phyloP scores from a whole-genome alignment of 1,140 invertebrate species.

The Anoplolepis gracilipes region DNA sequence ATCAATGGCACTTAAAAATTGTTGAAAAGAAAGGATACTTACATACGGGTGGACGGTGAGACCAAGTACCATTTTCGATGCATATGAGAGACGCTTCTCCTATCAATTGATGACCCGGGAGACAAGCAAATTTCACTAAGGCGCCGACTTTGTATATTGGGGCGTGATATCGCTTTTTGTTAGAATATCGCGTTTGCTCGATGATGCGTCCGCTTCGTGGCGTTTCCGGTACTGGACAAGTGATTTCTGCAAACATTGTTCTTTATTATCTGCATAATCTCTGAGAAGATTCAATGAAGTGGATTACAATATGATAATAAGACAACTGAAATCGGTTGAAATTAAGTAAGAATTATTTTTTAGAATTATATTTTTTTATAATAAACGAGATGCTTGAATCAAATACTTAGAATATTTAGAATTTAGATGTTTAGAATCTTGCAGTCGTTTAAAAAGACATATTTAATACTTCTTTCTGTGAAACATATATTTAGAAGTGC shows the following conservation, averaged over 20 bases:
- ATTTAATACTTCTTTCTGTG: neutral
- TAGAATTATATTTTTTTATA: neutral
- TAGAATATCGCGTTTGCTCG: constrained; percentile 86
- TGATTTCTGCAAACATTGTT: constrained; percentile 88
- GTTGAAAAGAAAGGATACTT: constrained; percentile 76
- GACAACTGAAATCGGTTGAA: neutral
- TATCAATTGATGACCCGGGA: constrained; percentile 89
- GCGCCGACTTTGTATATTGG: constrained; percentile 90
- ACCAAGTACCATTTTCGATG: constrained; percentile 95
- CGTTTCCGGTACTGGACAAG: constrained; percentile 90
- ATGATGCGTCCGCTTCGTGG: constrained; percentile 91
- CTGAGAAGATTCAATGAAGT: neutral
- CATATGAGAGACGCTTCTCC: constrained; percentile 94
- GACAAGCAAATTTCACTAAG: constrained; percentile 92
- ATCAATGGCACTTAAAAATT: neutral
- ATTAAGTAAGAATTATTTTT: neutral
- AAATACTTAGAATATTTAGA: neutral
- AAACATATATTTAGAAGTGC: neutral
- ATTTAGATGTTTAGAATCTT: neutral
- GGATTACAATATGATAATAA: neutral
- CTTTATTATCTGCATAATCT: constrained; percentile 6
- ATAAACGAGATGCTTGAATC: neutral
- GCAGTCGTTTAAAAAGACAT: neutral
- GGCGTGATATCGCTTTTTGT: constrained; percentile 70
- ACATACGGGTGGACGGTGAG: constrained; percentile 93